Conservation (phyloP, 2,797 vertebrate species). For the Dipus sagitta region DNA sequence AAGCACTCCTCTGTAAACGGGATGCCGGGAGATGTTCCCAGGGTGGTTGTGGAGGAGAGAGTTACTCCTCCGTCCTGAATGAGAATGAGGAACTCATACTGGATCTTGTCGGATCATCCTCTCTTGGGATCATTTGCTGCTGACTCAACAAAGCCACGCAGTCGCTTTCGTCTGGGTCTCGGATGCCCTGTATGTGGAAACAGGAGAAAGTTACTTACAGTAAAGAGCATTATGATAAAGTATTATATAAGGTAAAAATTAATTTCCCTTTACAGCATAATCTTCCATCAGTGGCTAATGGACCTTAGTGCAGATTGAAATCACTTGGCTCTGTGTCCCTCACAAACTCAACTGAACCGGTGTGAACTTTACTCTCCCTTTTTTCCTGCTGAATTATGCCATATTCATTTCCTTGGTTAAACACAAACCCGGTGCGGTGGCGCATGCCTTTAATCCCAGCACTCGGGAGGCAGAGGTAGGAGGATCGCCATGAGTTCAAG, state of each 20-base stretch:
- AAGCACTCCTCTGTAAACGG: background rate
- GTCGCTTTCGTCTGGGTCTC: background rate
- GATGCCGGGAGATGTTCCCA: background rate
- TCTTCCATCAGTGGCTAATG: background rate
- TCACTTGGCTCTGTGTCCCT: background rate
- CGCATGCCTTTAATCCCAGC: too few species aligned
- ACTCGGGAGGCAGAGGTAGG: too few species aligned
- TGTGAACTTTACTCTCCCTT: background rate
- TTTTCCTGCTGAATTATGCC: background rate
- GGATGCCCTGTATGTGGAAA: background rate
- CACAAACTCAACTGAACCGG: background rate
- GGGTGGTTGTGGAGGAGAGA: too few species aligned
- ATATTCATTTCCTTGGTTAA: background rate
- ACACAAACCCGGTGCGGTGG: too few species aligned
- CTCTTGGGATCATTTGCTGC: background rate
- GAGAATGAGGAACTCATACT: fast-evolving
- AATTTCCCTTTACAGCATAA: background rate
- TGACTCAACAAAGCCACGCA: background rate
- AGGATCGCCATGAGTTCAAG: too few species aligned
- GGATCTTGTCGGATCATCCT: background rate
- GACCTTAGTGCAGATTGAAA: background rate
- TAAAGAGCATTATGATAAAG: background rate
- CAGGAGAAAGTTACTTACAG: background rate
- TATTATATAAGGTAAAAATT: background rate
- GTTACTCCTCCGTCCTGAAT: background rate